Evolutionary conservation across 2,797 vertebrate species (phyloP).

Genomic region (Galagoides demidoff): DNA sequence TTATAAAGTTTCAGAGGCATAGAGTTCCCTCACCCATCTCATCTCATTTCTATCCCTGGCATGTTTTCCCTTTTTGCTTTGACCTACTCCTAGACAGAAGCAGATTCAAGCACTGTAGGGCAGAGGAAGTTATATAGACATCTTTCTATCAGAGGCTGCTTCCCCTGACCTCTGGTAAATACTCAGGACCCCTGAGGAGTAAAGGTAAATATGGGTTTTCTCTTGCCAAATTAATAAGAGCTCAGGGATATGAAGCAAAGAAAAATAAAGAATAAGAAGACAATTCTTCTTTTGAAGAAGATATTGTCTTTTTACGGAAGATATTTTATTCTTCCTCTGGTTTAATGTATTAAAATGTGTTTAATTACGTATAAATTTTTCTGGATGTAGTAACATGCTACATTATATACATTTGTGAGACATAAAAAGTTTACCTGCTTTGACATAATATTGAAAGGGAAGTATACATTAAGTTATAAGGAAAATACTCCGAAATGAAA

Average conservation of each 20-base stretch:
- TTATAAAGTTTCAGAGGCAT: neutral
- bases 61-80: neutral
- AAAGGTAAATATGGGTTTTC: neutral
- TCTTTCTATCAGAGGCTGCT: neutral
- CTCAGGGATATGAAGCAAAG: neutral
- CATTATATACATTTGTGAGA: neutral
- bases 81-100: neutral
- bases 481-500: neutral
- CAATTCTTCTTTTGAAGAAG: too few species aligned
- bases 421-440: neutral
- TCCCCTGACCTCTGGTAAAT: neutral
- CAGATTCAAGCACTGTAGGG: neutral
- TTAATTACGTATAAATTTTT: neutral
- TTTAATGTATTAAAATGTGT: neutral
- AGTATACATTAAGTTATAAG: neutral
- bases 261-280: neutral
- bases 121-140: neutral
- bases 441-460: neutral
- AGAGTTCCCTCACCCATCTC: accelerated
- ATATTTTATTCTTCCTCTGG: neutral
- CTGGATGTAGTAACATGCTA: neutral
- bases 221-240: neutral
- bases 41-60: neutral
- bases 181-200: neutral
- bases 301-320: neutral